phyloP scores from a whole-genome alignment of 1,140 invertebrate genomes.

The Pachyrhynchus sulphureomaculatus region DNA sequence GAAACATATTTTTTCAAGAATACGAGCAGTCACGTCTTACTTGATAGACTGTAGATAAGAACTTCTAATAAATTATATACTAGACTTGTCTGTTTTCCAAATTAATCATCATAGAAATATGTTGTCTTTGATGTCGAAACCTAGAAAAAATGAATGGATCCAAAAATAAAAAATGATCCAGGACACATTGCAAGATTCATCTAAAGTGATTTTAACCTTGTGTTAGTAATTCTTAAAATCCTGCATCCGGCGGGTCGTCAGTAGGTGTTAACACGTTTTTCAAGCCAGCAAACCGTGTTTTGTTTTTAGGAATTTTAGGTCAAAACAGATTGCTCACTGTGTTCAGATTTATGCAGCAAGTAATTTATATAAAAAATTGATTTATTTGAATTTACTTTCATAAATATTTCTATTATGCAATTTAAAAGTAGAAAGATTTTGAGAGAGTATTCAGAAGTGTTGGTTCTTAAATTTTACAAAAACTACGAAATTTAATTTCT shows the following conservation, averaged over 20 bases:
- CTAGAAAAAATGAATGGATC: neutral
- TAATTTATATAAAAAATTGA: neutral
- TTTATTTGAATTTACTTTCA: no score
- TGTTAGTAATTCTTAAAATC: neutral
- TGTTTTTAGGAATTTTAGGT: neutral
- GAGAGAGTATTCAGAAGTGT: no score
- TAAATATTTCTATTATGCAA: no score
- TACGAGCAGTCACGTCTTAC: no score
- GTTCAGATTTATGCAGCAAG: neutral
- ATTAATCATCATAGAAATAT: neutral
- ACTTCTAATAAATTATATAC: neutral
- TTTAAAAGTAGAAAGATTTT: no score
- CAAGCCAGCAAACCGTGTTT: neutral
- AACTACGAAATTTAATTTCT: no score
- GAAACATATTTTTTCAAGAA: no score
- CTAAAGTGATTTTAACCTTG: neutral
- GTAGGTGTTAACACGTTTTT: neutral
- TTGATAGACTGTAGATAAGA: no score
- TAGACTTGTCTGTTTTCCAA: neutral
- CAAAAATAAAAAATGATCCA: constrained; percentile 1
- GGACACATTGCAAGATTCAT: neutral
- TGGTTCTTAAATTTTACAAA: no score
- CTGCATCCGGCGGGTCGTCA: neutral
- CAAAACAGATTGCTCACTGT: neutral
- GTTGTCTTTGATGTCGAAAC: neutral